These are phyloP conservation scores for Trichacis sp. DNA, from an alignment of 2,888 invertebrate genomes.

Conservation along the genomic window DNA sequence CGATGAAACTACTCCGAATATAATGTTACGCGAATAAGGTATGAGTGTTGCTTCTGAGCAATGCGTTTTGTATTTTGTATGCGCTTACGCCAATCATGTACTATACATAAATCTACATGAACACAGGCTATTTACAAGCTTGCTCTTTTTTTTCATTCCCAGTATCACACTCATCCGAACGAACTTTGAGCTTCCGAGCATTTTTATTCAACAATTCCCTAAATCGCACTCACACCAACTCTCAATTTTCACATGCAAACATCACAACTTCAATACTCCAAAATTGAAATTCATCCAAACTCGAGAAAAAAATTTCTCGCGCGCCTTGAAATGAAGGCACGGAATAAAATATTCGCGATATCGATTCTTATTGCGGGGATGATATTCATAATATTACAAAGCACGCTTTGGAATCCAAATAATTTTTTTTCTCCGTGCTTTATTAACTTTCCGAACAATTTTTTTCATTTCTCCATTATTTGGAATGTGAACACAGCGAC, in stretches of 20 bases:
- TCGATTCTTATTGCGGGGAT: slow-evolving; percentile 23
- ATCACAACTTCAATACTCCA: not conserved
- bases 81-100: slow-evolving; percentile 27
- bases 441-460: too few relatives aligned
- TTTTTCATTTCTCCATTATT: too few relatives aligned
- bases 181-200: slow-evolving; percentile 30
- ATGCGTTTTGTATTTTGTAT: slow-evolving; percentile 20
- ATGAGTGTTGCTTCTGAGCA: slow-evolving; percentile 33
- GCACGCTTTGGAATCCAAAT: slow-evolving; percentile 21
- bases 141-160: slow-evolving; percentile 17
- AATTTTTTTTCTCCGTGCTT: slow-evolving; percentile 12
- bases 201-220: slow-evolving; percentile 1
- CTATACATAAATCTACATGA: slow-evolving; percentile 47
- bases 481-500: too few relatives aligned
- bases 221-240: not conserved
- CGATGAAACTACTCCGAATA: slow-evolving; percentile 50
- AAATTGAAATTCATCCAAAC: not conserved
- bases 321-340: slow-evolving; percentile 10
- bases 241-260: not conserved
- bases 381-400: slow-evolving; percentile 32
- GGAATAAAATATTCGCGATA: slow-evolving; percentile 23
- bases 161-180: slow-evolving; percentile 40
- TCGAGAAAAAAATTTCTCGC: too few relatives aligned
- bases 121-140: slow-evolving; percentile 57
- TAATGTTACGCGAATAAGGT: slow-evolving; percentile 41